phyloP scores from a whole-genome alignment of 1,140 invertebrate genomes.

The Laupala kohalensis region DNA sequence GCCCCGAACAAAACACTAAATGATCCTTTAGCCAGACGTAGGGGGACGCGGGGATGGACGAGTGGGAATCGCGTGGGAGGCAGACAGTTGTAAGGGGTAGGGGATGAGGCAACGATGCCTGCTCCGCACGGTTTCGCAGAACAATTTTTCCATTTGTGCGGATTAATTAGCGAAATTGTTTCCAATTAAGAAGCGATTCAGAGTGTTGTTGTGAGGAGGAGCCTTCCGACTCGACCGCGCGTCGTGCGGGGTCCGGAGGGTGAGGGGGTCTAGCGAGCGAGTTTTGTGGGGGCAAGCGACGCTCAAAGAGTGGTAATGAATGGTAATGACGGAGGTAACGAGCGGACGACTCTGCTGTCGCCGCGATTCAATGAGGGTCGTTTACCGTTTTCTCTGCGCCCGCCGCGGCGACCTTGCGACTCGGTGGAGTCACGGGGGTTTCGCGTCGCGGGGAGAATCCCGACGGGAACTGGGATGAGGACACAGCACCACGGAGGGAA shows the following conservation, averaged over 20 bases:
- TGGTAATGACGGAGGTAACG: not conserved
- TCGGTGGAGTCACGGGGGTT: too few relatives aligned
- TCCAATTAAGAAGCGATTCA: conserved; percentile 34
- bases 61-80: not conserved
- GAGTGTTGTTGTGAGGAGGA: conserved; percentile 13
- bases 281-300: not conserved
- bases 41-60: not conserved
- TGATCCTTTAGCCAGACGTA: conserved; percentile 10
- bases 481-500: too few relatives aligned
- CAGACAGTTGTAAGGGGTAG: not conserved
- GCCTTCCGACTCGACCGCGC: not conserved
- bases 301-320: conserved; percentile 4
- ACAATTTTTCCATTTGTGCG: conserved; percentile 20
- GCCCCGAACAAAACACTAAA: conserved; percentile 18
- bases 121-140: conserved; percentile 5
- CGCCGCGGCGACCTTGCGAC: not conserved
- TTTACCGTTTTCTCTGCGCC: not conserved
- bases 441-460: not conserved
- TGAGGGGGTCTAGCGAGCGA: not conserved
- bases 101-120: not conserved
- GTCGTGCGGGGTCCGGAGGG: not conserved
- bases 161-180: conserved; percentile 35
- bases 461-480: not conserved
- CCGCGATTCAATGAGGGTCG: not conserved
- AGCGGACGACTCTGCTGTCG: not conserved